Evolutionary conservation across 2,888 invertebrate species (phyloP).

Genomic region (Volucella inanis): DNA sequence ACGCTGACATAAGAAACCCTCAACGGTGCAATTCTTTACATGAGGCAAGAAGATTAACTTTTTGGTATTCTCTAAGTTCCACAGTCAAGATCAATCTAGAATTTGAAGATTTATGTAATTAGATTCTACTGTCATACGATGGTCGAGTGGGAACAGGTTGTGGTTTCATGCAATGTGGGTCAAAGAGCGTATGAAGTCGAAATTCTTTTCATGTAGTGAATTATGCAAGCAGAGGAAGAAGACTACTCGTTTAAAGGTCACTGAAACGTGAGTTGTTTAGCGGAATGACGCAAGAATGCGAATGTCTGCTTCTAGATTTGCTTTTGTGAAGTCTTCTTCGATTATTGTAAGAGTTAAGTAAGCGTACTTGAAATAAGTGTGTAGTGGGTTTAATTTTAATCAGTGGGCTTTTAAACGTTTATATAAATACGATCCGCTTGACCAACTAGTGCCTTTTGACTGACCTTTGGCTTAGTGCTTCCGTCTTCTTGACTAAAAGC

Average conservation of each 20-base stretch:
- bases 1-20: conserved; percentile 27
- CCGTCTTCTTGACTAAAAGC: too few species aligned
- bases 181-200: conserved; percentile 12
- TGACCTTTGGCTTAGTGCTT: too few species aligned
- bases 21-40: not conserved
- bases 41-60: not conserved
- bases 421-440: too few species aligned
- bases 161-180: conserved; percentile 9
- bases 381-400: too few species aligned
- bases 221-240: conserved; percentile 17
- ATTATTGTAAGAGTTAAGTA: too few species aligned
- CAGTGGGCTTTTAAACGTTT: too few species aligned
- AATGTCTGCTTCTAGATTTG: too few species aligned
- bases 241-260: conserved; percentile 9
- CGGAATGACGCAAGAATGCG: too few species aligned
- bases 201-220: not conserved
- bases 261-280: not conserved
- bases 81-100: not conserved
- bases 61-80: not conserved
- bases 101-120: conserved; percentile 32
- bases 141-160: conserved; percentile 22
- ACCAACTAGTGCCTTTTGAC: too few species aligned
- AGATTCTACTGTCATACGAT: conserved; percentile 7
- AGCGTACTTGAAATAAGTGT: too few species aligned
- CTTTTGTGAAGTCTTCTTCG: too few species aligned